Evolutionary conservation across 2,113 vertebrate species (phyloP).

Genomic region (Hippoglossus stenolepis): DNA sequence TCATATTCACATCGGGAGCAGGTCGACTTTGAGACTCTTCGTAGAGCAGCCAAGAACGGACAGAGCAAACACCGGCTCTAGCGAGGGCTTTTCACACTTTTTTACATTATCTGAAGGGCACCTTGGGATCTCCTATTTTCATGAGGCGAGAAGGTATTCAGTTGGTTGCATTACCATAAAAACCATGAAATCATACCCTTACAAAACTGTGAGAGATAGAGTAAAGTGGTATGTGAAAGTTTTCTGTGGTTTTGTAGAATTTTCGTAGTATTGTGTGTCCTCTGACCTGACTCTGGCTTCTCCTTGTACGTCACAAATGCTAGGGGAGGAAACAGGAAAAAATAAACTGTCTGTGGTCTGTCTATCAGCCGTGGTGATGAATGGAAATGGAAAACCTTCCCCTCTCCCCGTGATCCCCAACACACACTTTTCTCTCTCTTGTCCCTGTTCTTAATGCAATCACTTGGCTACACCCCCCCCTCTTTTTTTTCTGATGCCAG

Average conservation of each 20-base stretch:
- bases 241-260: background rate
- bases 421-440: constrained; percentile 49
- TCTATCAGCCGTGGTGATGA: constrained; percentile 77
- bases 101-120: too few species aligned
- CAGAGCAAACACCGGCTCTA: too few species aligned
- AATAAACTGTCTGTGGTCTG: constrained; percentile 43
- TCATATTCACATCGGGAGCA: too few species aligned
- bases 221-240: background rate
- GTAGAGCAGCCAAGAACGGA: too few species aligned
- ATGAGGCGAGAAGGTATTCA: too few species aligned
- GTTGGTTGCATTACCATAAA: too few species aligned
- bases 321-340: constrained; percentile 17
- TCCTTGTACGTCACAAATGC: constrained; percentile 44
- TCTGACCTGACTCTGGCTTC: constrained; percentile 18
- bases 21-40: too few species aligned
- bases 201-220: constrained; percentile 6
- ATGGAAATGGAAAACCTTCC: constrained; percentile 70
- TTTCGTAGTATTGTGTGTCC: constrained; percentile 1
- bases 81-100: too few species aligned
- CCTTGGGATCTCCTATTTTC: too few species aligned
- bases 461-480: constrained; percentile 74
- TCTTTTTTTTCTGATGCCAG: constrained; percentile 50
- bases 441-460: constrained; percentile 78
- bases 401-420: constrained; percentile 49
- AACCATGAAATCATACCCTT: background rate